Evolutionary conservation across 1,140 invertebrate genomes (phyloP).

Genomic region (Halictus rubicundus): DNA sequence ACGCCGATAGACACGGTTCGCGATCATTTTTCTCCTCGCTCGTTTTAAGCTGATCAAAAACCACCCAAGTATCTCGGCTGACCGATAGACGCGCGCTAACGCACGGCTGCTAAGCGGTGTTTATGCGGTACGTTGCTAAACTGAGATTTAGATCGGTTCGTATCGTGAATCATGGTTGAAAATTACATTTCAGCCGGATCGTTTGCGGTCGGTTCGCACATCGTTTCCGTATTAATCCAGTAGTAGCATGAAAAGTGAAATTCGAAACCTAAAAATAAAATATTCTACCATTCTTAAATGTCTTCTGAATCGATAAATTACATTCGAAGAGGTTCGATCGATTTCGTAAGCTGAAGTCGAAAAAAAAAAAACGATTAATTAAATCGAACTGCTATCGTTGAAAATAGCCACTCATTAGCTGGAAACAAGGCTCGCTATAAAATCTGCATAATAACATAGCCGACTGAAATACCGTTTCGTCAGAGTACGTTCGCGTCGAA

Average conservation of each 20-base stretch:
- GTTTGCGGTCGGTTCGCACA: neutral
- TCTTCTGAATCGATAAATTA: neutral
- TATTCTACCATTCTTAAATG: neutral
- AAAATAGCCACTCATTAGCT: constrained; percentile 25
- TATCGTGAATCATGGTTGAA: constrained; percentile 13
- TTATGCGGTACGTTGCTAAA: neutral
- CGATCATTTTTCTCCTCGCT: neutral
- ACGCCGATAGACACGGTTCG: constrained; percentile 29
- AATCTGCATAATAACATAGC: constrained; percentile 38
- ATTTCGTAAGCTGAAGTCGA: neutral
- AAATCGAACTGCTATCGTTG: constrained; percentile 8
- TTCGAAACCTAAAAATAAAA: neutral
- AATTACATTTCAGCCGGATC: neutral
- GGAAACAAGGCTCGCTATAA: constrained; percentile 26
- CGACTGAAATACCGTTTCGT: constrained; percentile 9
- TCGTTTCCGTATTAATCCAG: no score
- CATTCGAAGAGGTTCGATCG: neutral
- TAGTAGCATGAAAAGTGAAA: neutral
- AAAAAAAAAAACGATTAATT: constrained; percentile 28
- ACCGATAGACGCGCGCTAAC: neutral
- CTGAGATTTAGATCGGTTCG: constrained; percentile 6
- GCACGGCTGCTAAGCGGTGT: neutral
- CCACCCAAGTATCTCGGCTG: constrained; percentile 3
- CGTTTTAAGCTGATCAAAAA: neutral
- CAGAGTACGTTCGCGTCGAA: neutral